phyloP scores from a whole-genome alignment of 2,113 vertebrate genomes.

The Cryptotis parvus region DNA sequence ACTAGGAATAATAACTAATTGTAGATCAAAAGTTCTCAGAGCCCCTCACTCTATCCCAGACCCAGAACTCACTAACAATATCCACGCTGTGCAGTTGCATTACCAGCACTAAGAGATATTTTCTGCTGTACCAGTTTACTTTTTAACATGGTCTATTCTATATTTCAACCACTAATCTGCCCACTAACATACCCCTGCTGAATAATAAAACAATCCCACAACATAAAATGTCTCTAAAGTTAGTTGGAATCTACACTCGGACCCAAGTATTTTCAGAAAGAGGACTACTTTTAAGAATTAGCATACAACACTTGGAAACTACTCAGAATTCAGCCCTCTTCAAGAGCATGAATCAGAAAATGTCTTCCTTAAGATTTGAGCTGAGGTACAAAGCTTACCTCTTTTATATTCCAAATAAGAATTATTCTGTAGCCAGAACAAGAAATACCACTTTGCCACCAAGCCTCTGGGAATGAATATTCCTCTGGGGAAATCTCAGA shows the following conservation, averaged over 20 bases:
- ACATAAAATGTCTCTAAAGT: constrained; percentile 46
- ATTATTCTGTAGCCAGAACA: background rate
- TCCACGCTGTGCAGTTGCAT: no score
- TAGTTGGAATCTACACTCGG: constrained; percentile 24
- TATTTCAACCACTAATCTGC: background rate
- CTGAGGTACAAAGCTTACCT: background rate
- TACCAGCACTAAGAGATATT: background rate
- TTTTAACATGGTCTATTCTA: background rate
- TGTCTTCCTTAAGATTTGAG: background rate
- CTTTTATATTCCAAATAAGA: constrained; percentile 38
- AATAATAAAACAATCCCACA: background rate
- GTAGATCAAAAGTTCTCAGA: background rate
- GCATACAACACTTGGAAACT: background rate
- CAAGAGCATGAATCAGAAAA: accelerated
- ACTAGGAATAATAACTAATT: background rate
- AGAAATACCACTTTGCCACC: constrained; percentile 15
- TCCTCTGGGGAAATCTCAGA: constrained; percentile 30
- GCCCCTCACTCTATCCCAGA: background rate
- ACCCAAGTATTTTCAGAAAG: background rate
- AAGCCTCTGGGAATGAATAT: background rate
- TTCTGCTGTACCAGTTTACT: background rate
- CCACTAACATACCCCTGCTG: background rate
- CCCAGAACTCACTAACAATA: background rate
- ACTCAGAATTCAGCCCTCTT: background rate
- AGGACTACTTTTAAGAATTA: constrained; percentile 6